Evolutionary conservation across 2,888 invertebrate species (phyloP), one percentile per base, ranked within the genome.

Genomic region (Copidosoma aretas): DNA sequence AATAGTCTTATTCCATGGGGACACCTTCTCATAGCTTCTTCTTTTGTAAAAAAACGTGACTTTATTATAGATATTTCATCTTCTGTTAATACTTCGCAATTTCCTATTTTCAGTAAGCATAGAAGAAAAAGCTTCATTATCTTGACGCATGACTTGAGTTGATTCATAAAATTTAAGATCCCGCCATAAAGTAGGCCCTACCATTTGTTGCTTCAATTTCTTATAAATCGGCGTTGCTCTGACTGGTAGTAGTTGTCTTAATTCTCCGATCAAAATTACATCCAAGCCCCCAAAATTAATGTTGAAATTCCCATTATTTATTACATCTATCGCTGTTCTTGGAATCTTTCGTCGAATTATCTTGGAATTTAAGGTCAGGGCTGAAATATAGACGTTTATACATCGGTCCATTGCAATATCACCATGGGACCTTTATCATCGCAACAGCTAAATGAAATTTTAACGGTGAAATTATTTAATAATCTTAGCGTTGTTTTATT

Each of bases 201-300:
- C 66, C 43, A 66, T 62, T 66, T 76, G 74, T 32, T 32, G 32
- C 70, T 75, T 76, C 54, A 49, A 24, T 68, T 74, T 75, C 63
- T 78, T 79, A 60, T 73, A 80, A 41, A 80, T 79, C 41, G 78
- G 75, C 39, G 77, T 82, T 14, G 67, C 68, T 57, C 62, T n/a
- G n/a, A 75, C 82, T 49, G 82, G 79, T 49, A 81, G 82, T 60
- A 80, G 66, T 75, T 82, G 82, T 17, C 80, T 73, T 51, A 84
- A 75, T 76, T 83, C 83, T 19, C 81, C 80, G 71, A 78, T 77
- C 1, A 81, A 75, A 71, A 82, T 79, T 0, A 83, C 60, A 65
- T 82, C 77, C 24, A 80, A 21, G 43, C 81, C 79, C 43, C 80
- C 81, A 72, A 82, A 82, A 74, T 76, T 64, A 21, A 65, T 76